Evolutionary conservation across 2,113 vertebrate species (phyloP), one percentile per base, ranked within the genome.

Genomic region (Grantiella picta): DNA sequence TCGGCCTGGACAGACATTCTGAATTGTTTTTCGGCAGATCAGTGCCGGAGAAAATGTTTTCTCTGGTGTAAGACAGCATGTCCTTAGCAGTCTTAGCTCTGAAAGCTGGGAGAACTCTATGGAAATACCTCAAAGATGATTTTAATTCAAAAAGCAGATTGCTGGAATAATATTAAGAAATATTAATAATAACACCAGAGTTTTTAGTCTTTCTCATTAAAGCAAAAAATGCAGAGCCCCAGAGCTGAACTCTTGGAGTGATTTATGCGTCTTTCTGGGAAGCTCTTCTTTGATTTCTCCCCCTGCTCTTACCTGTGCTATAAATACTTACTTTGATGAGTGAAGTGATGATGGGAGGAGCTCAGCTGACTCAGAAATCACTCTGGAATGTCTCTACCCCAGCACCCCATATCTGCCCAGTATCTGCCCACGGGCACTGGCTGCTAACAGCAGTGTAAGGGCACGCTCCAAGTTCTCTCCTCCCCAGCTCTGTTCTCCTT

Each of bases 261-360:
- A 97, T 97, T 97, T 94, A 96, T 94, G 92, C 11, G 1, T 68
- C 91, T 92, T 95, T 89, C 92, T 94, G 89, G 94, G 94, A 82
- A 95, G 95, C 91, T 93, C 76, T 38, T 79, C 93, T 94, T 93
- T 83, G 91, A 94, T 96, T 95, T 89, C 83, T 91, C 56, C 82
- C 90, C 72, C 59, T 57, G 35, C 82, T 90, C 92, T 88, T 94
- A 94, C 94, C 96, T 90, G 92, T 93, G 94, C 96, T 97, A 97
- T 97, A 97, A 97, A 96, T 97, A 96, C 96, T 77, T 38, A n/a
- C 91, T 95, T 95, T 93, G 95, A 96, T 92, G 95, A 96, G 96
- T 93, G 96, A 95, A 96, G 69, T 35, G 89, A 38, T 33, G 82
- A 47, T 92, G 95, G 96, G 96, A 97, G 96, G 96, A 91, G 96